Percentiles rank a stretch among this genome's conserved stretches.
These are phyloP conservation scores for Ciconia maguari DNA, from an alignment of 2,113 vertebrate species.

Conservation along the genomic window DNA sequence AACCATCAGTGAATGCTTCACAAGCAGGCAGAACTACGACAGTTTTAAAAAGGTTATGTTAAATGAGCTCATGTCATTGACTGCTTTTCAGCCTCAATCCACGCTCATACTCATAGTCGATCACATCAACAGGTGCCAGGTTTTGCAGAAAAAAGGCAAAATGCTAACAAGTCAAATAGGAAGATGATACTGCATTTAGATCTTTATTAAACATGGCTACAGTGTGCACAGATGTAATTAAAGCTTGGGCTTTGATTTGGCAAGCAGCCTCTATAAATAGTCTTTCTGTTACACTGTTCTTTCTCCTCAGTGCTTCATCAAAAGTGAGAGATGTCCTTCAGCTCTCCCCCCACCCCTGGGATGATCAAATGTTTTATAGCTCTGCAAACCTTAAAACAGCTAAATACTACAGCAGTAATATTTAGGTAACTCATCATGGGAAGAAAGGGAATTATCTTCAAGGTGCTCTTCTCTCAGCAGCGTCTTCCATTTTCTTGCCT, in stretches of 20 bases:
- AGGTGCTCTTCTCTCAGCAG: background rate
- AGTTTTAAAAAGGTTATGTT: background rate
- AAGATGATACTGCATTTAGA: background rate
- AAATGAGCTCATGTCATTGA: background rate
- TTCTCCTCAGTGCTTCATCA: background rate
- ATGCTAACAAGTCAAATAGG: background rate
- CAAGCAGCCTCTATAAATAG: conserved; percentile 29
- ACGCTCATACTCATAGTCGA: background rate
- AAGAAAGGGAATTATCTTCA: conserved; percentile 4
- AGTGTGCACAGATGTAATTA: background rate
- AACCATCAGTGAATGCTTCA: background rate
- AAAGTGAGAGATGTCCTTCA: conserved; percentile 19
- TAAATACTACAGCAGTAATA: background rate
- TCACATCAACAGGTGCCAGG: background rate
- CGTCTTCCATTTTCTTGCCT: background rate
- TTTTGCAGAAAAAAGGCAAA: background rate
- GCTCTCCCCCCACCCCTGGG: background rate
- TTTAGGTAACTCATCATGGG: background rate
- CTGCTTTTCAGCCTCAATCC: background rate
- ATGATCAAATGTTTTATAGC: conserved; percentile 24
- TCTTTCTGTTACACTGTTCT: background rate
- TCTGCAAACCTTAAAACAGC: background rate
- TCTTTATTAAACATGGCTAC: background rate
- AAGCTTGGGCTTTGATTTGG: background rate
- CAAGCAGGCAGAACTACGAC: background rate